These are phyloP conservation scores for Hypotaenidia philippensis DNA, from an alignment of 2,797 vertebrate species.

Conservation along the genomic window DNA sequence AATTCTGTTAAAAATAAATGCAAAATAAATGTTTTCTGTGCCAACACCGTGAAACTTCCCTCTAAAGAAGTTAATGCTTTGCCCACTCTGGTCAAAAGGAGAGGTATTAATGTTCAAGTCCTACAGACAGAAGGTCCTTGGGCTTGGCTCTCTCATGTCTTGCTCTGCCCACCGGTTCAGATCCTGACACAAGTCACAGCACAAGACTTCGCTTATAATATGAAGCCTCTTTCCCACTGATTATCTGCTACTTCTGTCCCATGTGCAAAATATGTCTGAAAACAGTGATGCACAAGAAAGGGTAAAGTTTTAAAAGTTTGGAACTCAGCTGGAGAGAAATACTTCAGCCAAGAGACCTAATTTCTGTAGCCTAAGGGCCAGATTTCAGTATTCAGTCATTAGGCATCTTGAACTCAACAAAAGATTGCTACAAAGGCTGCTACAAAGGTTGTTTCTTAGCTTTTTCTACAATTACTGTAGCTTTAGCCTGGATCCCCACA, in stretches of 20 bases:
- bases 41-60: not conserved
- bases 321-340: not conserved
- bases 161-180: not conserved
- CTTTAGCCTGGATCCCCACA: not conserved
- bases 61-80: not conserved
- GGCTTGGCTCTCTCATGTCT: not conserved
- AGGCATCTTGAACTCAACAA: not conserved
- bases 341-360: not conserved
- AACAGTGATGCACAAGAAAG: not conserved
- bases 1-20: not conserved
- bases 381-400: not conserved
- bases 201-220: not conserved
- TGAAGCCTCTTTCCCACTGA: not conserved
- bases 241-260: not conserved
- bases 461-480: not conserved
- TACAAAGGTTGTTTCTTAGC: not conserved
- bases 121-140: not conserved
- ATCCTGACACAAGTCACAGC: not conserved
- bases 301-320: not conserved
- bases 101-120: rapidly evolving
- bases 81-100: not conserved
- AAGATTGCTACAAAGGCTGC: not conserved
- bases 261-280: not conserved
- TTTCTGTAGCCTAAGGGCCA: not conserved
- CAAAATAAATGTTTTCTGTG: not conserved